These are phyloP conservation scores for Exaiptasia diaphana DNA, from an alignment of 64 coral and sea anemone genomes.

Conservation along the genomic window DNA sequence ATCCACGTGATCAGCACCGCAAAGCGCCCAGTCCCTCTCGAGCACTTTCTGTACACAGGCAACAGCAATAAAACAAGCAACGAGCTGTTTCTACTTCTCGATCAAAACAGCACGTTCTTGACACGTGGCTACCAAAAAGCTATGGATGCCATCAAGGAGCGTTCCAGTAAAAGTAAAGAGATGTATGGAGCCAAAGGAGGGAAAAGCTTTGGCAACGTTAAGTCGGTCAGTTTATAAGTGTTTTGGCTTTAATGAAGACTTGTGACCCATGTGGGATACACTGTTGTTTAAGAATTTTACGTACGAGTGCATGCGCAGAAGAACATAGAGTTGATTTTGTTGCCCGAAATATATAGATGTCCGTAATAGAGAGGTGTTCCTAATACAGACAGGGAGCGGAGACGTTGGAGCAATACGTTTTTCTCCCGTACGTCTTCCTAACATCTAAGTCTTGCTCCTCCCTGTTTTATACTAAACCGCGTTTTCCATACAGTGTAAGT, in stretches of 20 bases:
- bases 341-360: too few species aligned
- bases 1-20: slow-evolving; percentile 90
- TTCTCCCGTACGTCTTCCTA: too few species aligned
- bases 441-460: too few species aligned
- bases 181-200: slow-evolving; percentile 69
- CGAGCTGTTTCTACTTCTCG: slow-evolving; percentile 89
- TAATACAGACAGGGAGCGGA: too few species aligned
- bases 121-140: slow-evolving; percentile 81
- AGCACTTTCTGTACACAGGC: slow-evolving; percentile 93
- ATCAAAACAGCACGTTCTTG: slow-evolving; percentile 63
- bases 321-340: too few species aligned
- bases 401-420: too few species aligned
- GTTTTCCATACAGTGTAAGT: too few species aligned
- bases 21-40: slow-evolving; percentile 85
- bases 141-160: slow-evolving; percentile 73
- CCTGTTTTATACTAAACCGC: too few species aligned
- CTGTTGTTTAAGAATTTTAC: too few species aligned
- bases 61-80: slow-evolving; percentile 92
- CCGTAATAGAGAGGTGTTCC: too few species aligned
- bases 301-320: too few species aligned
- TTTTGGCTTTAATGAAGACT: too few species aligned
- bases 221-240: slow-evolving; percentile 31
- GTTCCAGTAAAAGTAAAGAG: slow-evolving; percentile 76
- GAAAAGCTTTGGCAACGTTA: slow-evolving; percentile 43
- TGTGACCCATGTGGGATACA: neutral